phyloP scores from a whole-genome alignment of 2,888 invertebrate species.

The Trissonchulus sp. region DNA sequence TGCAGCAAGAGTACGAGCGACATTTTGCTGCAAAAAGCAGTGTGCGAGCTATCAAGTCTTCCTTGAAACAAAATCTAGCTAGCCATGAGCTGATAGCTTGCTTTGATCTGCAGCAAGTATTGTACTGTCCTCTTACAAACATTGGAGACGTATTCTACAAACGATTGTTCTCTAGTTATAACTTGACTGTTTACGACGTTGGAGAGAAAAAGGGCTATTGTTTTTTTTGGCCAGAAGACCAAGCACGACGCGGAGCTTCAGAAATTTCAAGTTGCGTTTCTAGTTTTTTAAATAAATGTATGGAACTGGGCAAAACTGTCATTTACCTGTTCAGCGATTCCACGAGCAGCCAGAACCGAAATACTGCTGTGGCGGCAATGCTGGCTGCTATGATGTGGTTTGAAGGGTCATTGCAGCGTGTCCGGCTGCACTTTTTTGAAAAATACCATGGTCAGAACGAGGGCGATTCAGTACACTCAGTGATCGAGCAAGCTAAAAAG shows the following conservation, averaged over 20 bases:
- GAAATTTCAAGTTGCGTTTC: background rate
- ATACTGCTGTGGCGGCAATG: background rate
- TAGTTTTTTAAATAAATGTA: background rate
- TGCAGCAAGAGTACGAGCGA: background rate
- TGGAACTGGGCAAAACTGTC: background rate
- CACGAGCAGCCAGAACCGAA: constrained; percentile 3
- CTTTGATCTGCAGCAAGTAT: constrained; percentile 19
- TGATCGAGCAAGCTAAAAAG: background rate
- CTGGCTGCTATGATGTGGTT: background rate
- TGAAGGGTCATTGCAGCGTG: background rate
- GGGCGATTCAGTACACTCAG: constrained; percentile 5
- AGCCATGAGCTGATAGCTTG: background rate
- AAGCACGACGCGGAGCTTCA: background rate
- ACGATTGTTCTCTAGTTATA: constrained; percentile 4
- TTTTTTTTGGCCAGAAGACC: constrained; percentile 19
- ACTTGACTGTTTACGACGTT: background rate
- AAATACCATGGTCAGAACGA: constrained; percentile 10
- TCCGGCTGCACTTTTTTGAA: constrained; percentile 10
- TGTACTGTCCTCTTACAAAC: background rate
- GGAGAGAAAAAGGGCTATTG: constrained; percentile 12
- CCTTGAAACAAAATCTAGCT: background rate
- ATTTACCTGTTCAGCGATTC: constrained; percentile 14
- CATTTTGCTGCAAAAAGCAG: background rate
- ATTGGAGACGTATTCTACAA: constrained; percentile 16
- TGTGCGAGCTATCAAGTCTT: background rate